Percentiles rank a stretch among this genome's conserved stretches.
Evolutionary conservation across 2,113 vertebrate species (phyloP).

Genomic region (Petrocephalus microphthalmus): DNA sequence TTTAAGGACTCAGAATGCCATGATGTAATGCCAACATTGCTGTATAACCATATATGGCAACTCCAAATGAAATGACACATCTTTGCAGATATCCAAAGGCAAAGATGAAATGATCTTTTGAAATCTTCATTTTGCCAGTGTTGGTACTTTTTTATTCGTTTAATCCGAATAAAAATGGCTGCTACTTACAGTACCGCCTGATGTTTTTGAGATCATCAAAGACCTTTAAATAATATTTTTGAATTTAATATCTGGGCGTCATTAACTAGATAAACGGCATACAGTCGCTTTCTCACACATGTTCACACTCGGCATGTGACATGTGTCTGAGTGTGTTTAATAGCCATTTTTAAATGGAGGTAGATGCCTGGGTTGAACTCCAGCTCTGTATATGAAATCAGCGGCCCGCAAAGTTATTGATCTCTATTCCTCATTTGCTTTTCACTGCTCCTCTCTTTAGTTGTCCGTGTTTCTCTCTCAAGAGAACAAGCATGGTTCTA

Average conservation of each 20-base stretch:
- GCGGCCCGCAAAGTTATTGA: slow-evolving; percentile 26
- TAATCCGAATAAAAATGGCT: background rate
- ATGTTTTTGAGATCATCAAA: background rate
- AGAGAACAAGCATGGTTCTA: slow-evolving; percentile 38
- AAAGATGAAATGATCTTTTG: background rate
- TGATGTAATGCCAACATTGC: background rate
- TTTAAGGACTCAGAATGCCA: background rate
- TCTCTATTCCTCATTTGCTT: slow-evolving; percentile 4
- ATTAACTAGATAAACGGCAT: background rate
- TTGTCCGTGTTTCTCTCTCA: slow-evolving; percentile 34
- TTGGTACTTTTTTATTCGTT: background rate
- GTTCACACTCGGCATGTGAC: background rate
- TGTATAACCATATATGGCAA: background rate
- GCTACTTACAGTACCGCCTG: background rate
- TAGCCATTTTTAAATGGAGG: slow-evolving; percentile 36
- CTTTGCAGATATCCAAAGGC: background rate
- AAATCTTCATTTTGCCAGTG: background rate
- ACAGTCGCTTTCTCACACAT: background rate
- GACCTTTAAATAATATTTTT: background rate
- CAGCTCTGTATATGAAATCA: slow-evolving; percentile 34
- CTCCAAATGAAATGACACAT: background rate
- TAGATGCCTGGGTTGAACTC: slow-evolving; percentile 34
- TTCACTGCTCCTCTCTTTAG: slow-evolving; percentile 26
- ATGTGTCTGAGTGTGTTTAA: background rate
- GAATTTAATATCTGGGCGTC: background rate